A percentile compares a stretch with the other conserved stretches of the same genome.
phyloP scores from a whole-genome alignment of 2,888 invertebrate genomes.

The Limulus polyphemus region DNA sequence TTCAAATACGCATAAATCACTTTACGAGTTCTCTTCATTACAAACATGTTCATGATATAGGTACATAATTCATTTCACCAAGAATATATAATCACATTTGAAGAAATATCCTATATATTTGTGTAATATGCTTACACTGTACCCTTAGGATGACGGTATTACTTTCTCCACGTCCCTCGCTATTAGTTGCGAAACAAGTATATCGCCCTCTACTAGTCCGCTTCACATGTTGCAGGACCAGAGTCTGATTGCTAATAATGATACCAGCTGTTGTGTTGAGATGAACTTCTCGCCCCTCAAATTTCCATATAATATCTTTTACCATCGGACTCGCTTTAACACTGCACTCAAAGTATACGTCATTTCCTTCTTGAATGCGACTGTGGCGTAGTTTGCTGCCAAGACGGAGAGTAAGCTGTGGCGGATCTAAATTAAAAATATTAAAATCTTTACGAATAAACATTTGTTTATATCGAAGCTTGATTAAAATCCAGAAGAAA shows the following conservation, averaged over 20 bases:
- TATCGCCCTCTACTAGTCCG: slow-evolving; percentile 72
- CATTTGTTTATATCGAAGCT: no score
- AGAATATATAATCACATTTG: no score
- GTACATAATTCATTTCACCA: no score
- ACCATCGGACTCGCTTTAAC: slow-evolving; percentile 74
- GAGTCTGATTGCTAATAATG: slow-evolving; percentile 79
- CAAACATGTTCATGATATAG: no score
- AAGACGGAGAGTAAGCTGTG: slow-evolving; percentile 63
- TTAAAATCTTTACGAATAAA: no score
- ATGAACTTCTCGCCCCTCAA: slow-evolving; percentile 39
- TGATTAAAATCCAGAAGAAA: no score
- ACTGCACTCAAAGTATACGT: slow-evolving; percentile 47
- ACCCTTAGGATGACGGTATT: slow-evolving; percentile 22
- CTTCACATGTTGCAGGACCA: slow-evolving; percentile 78
- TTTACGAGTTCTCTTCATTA: no score
- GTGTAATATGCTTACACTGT: slow-evolving; percentile 8
- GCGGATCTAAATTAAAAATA: slow-evolving; percentile 51
- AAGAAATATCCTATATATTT: no score
- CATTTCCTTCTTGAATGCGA: slow-evolving; percentile 53
- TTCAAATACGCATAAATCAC: no score
- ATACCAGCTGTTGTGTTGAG: slow-evolving; percentile 77
- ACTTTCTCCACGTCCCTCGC: slow-evolving; percentile 21
- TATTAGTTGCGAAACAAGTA: slow-evolving; percentile 48
- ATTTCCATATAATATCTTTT: slow-evolving; percentile 63
- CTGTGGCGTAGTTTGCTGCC: slow-evolving; percentile 71